Evolutionary conservation across 2,888 invertebrate species (phyloP), one percentile per base, ranked within the genome.

Genomic region (Drosophila atripex): DNA sequence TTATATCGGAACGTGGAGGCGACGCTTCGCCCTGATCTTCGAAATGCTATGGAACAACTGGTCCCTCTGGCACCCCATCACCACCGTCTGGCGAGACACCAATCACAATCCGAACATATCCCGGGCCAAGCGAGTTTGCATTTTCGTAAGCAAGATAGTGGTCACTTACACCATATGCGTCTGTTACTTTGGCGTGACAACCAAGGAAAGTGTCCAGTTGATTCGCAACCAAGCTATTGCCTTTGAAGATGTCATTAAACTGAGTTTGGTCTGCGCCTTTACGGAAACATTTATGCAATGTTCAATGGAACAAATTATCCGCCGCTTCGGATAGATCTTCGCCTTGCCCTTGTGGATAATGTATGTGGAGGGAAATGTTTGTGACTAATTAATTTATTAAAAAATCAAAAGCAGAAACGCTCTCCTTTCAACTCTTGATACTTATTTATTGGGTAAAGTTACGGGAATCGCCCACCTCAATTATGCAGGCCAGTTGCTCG

Each of bases 51-150:
- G 71, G 71, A 47, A 63, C 25, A 83, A 83, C 30, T 83, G 80
- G 80, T 58, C 65, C 0, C 25, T 86, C 18, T 80, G 75, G 69
- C 88, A 86, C 28, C 82, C 82, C 0, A 2, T 88, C 0, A 50
- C 14, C 0, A 85, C 88, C 0, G 45, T n/a, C 0, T 83, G 82
- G 82, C 61, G 84, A 0, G 71, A 75, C 0, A 35, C 16, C 4
- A 8, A 9, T 16, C 12, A n/a, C 2, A 46, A 7, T 28, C 16
- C 47, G 0, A 56, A 23, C 3, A 28, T 88, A 30, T 58, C 85
- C 0, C 87, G 88, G 3, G 68, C 65, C 12, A 71, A 83, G 32
- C 58, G 82, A 4, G 12, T 23, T 3, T 84, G 75, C 49, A 70
- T 86, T 0, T 86, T 73, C 39, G 0, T 69, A 0, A 59, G 49